phyloP scores from a whole-genome alignment of 1,140 invertebrate species.

The Tetragonula clypearis region DNA sequence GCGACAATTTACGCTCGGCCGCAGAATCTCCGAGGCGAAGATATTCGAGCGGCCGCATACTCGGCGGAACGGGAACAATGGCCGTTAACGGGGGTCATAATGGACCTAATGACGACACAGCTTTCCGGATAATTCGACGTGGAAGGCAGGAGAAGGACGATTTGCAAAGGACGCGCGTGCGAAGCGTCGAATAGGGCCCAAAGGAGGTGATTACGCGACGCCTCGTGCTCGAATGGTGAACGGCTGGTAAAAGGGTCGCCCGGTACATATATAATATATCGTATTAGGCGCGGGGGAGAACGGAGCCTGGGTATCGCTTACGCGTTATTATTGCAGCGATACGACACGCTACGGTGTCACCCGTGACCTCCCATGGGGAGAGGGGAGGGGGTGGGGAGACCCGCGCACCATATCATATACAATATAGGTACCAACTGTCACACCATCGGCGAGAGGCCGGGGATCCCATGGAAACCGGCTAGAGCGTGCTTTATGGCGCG shows the following conservation, averaged over 20 bases:
- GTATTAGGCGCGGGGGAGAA: slow-evolving; percentile 71
- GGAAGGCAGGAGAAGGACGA: slow-evolving; percentile 20
- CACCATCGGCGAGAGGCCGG: slow-evolving; percentile 60
- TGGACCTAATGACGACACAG: slow-evolving; percentile 45
- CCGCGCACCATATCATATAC: slow-evolving; percentile 72
- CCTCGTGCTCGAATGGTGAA: slow-evolving; percentile 21
- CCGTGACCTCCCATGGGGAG: slow-evolving; percentile 78
- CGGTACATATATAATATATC: slow-evolving; percentile 75
- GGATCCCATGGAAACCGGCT: slow-evolving; percentile 73
- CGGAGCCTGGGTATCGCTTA: slow-evolving; percentile 76
- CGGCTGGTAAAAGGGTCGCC: slow-evolving; percentile 43
- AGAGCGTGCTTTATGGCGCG: slow-evolving; percentile 81
- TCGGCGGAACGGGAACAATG: slow-evolving; percentile 20
- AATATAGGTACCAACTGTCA: slow-evolving; percentile 78
- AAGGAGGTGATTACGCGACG: slow-evolving; percentile 72
- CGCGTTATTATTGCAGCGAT: slow-evolving; percentile 82
- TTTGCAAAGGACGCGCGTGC: slow-evolving; percentile 58
- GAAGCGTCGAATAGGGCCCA: slow-evolving; percentile 71
- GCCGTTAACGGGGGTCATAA: slow-evolving; percentile 39
- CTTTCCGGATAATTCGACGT: slow-evolving; percentile 51
- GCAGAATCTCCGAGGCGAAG: background rate
- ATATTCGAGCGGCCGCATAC: background rate
- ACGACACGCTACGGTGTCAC: slow-evolving; percentile 79
- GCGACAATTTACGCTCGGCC: background rate
- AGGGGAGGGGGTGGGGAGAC: too few relatives aligned